A percentile compares a stretch with the other conserved stretches of the same genome.
Conservation (phyloP, 2,888 invertebrate species). For the Cryptocephalus primarius region DNA sequence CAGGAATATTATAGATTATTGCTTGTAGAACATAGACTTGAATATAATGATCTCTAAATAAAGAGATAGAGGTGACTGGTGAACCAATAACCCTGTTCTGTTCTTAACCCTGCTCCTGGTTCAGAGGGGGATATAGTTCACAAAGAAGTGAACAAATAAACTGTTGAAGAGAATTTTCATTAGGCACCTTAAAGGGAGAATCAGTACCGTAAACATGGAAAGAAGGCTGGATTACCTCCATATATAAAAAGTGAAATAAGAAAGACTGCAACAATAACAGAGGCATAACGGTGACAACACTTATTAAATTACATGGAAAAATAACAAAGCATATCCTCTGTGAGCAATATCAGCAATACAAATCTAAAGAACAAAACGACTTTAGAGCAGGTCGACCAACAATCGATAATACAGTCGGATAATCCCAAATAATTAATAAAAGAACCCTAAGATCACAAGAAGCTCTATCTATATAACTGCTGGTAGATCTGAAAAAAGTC, state of each 20-base stretch:
- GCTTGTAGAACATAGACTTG: background rate
- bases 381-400: background rate
- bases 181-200: too few relatives aligned
- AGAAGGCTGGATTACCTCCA: background rate
- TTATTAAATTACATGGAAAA: background rate
- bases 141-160: too few relatives aligned
- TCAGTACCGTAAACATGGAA: background rate
- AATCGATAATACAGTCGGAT: background rate
- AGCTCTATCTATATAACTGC: background rate
- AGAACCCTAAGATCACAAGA: background rate
- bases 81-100: too few relatives aligned
- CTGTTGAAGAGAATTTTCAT: too few relatives aligned
- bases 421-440: background rate
- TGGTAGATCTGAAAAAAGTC: background rate
- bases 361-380: background rate
- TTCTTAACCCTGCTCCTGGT: too few relatives aligned
- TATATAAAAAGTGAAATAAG: background rate
- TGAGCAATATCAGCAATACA: background rate
- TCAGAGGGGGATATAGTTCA: too few relatives aligned
- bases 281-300: background rate
- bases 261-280: background rate
- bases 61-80: background rate
- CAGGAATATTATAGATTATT: background rate
- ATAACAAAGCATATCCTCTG: background rate
- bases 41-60: background rate